Evolutionary conservation across 1,140 invertebrate genomes (phyloP).

Genomic region (Sitodiplosis mosellana): DNA sequence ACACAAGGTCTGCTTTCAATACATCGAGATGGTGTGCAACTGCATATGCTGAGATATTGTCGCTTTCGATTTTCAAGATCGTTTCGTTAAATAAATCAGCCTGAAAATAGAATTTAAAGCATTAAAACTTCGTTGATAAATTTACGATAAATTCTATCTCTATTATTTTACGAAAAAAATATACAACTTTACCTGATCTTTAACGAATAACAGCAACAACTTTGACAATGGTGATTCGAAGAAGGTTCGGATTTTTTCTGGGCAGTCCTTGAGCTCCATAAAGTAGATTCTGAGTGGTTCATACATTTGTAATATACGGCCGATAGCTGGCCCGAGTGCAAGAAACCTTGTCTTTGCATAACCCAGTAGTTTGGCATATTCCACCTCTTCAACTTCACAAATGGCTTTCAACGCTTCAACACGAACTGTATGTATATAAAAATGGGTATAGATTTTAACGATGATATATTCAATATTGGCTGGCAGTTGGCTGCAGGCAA

Average conservation of each 20-base stretch:
- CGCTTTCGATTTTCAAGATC: no score
- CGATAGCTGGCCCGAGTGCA: slow-evolving; percentile 4
- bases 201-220: neutral
- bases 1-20: no score
- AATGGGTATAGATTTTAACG: slow-evolving; percentile 9
- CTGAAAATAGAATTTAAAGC: no score
- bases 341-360: slow-evolving; percentile 6
- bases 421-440: slow-evolving; percentile 8
- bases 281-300: neutral
- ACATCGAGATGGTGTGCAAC: no score
- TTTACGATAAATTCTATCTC: no score
- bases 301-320: neutral
- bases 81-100: no score
- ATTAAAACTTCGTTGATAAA: no score
- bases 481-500: slow-evolving; percentile 6
- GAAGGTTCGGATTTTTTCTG: neutral
- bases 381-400: slow-evolving; percentile 6
- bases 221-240: neutral
- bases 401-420: slow-evolving; percentile 8
- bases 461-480: slow-evolving; percentile 6
- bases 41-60: no score
- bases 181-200: neutral
- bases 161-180: no score
- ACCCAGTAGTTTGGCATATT: slow-evolving; percentile 8
- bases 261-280: neutral